These are phyloP conservation scores for Podarcis raffonei DNA, from an alignment of 2,113 vertebrate genomes.

Conservation along the genomic window DNA sequence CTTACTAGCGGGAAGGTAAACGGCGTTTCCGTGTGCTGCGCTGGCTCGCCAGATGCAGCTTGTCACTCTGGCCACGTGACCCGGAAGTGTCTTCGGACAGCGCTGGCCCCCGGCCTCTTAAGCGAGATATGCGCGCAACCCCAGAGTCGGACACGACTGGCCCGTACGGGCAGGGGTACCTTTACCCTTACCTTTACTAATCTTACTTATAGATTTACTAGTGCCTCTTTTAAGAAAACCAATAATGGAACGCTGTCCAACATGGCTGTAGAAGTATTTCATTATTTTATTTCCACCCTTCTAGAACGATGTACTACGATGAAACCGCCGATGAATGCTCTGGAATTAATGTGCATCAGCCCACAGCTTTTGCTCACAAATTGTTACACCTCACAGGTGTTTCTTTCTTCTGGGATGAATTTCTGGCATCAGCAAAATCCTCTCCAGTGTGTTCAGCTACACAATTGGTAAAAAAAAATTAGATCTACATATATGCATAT, in stretches of 20 bases:
- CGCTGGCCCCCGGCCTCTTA: no score
- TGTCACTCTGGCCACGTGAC: no score
- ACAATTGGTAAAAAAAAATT: slow-evolving; percentile 79
- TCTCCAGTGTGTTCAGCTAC: slow-evolving; percentile 88
- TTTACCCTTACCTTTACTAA: no score
- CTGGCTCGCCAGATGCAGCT: no score
- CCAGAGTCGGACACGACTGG: no score
- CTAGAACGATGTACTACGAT: slow-evolving; percentile 92
- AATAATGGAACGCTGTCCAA: background rate
- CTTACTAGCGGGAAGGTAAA: no score
- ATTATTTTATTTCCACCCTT: slow-evolving; percentile 46
- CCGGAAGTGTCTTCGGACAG: no score
- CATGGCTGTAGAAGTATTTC: background rate
- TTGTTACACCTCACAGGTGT: slow-evolving; percentile 90
- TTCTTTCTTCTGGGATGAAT: slow-evolving; percentile 94
- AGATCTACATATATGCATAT: background rate
- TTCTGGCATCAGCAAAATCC: slow-evolving; percentile 87
- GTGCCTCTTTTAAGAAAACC: background rate
- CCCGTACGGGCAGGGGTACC: no score
- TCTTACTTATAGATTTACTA: background rate
- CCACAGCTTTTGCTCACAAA: slow-evolving; percentile 95
- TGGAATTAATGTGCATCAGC: slow-evolving; percentile 92
- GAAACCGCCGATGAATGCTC: slow-evolving; percentile 90
- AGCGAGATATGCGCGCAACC: no score
- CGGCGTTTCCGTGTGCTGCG: no score